Evolutionary conservation across 2,113 vertebrate genomes (phyloP).

Genomic region (Brienomyrus longianalis): DNA sequence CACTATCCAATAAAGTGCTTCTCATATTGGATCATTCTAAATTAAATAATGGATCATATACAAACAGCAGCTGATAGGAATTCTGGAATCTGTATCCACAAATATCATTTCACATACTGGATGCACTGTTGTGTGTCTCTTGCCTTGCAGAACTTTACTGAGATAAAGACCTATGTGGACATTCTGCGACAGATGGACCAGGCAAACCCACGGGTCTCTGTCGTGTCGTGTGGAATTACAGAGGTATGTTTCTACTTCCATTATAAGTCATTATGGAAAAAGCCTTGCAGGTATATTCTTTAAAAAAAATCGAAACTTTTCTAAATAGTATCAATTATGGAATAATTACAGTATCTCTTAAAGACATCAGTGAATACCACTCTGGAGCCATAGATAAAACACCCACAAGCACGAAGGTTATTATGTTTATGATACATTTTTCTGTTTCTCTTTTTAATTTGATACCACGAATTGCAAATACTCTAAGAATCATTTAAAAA

Average conservation of each 20-base stretch:
- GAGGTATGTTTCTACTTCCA: not conserved
- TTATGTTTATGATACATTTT: not conserved
- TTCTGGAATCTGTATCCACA: not conserved
- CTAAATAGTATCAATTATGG: not conserved
- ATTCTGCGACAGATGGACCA: constrained; percentile 87
- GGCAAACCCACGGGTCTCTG: constrained; percentile 63
- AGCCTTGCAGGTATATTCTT: not conserved
- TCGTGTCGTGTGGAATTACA: constrained; percentile 41
- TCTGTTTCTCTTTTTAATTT: not conserved
- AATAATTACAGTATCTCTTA: not conserved
- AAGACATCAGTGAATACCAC: not conserved
- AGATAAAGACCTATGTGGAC: constrained; percentile 85
- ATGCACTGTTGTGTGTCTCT: not conserved
- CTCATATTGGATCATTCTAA: not conserved
- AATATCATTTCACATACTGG: not conserved
- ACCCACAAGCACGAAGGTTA: not conserved
- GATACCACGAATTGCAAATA: not conserved
- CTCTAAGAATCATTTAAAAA: not conserved
- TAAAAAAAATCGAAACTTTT: not conserved
- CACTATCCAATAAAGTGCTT: not conserved
- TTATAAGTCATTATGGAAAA: not conserved
- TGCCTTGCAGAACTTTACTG: constrained; percentile 74
- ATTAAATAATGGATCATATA: not conserved
- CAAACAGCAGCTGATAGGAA: not conserved
- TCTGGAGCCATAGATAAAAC: not conserved